Conservation (phyloP, 2,113 vertebrate genomes). For the Cacatua alba region DNA sequence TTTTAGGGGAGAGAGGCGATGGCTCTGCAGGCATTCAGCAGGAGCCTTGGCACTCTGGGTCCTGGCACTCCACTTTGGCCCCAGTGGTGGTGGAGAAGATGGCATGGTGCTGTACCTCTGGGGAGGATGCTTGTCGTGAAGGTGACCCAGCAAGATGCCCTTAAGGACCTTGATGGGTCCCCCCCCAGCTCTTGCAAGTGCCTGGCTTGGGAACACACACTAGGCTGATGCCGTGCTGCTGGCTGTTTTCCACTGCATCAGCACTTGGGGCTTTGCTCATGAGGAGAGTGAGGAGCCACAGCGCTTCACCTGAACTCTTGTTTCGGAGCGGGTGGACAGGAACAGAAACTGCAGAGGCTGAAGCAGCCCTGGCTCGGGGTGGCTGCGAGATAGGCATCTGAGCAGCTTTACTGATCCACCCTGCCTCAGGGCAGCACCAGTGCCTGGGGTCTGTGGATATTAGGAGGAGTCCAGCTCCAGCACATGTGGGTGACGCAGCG, state of each 20-base stretch:
- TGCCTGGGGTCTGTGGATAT: not conserved
- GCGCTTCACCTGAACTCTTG: not conserved
- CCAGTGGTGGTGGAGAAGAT: not conserved
- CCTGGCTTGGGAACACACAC: not conserved
- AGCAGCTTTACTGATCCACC: not conserved
- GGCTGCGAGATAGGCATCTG: not conserved
- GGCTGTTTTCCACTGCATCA: not conserved
- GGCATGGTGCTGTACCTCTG: rapidly evolving
- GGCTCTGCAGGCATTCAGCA: not conserved
- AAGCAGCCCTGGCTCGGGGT: not conserved
- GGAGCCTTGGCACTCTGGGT: not conserved
- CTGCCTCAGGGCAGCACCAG: not conserved
- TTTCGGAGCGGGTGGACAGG: rapidly evolving
- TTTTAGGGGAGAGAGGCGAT: not conserved
- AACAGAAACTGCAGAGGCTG: not conserved
- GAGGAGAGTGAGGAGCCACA: rapidly evolving
- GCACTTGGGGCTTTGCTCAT: rapidly evolving
- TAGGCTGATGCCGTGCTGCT: rapidly evolving
- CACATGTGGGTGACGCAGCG: rapidly evolving
- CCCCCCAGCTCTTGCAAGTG: not conserved
- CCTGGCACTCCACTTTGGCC: not conserved
- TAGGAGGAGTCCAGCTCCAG: not conserved
- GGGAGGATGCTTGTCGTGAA: not conserved
- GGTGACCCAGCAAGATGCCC: not conserved
- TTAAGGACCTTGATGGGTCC: rapidly evolving